Conservation (phyloP, 2,888 invertebrate species). For the Euplagia quadripunctaria region DNA sequence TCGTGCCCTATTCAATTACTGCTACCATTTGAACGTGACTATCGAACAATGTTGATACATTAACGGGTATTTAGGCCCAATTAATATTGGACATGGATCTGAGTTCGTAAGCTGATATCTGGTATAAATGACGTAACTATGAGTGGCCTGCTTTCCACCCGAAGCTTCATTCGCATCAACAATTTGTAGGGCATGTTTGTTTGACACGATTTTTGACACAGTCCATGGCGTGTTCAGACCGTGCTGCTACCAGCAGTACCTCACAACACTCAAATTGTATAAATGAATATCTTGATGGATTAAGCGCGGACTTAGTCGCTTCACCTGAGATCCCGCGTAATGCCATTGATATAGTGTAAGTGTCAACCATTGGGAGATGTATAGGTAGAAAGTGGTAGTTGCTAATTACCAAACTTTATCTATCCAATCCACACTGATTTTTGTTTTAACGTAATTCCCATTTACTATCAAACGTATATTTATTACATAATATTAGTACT, state of each 20-base stretch:
- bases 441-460: not conserved
- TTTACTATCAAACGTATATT: not conserved
- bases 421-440: not conserved
- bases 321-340: not conserved
- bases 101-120: slow-evolving; percentile 5
- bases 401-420: not conserved
- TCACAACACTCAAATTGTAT: no score
- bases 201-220: not conserved
- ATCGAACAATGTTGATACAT: slow-evolving; percentile 38
- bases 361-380: not conserved
- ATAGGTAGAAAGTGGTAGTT: not conserved
- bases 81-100: slow-evolving; percentile 19
- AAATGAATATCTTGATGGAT: no score
- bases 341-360: not conserved
- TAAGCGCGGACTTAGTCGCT: no score
- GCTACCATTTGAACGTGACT: slow-evolving; percentile 24
- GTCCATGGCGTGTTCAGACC: not conserved
- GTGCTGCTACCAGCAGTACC: not conserved
- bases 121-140: not conserved
- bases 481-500: no score
- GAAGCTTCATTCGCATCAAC: not conserved
- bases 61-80: slow-evolving; percentile 28
- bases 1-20: slow-evolving; percentile 34
- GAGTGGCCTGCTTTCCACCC: not conserved
- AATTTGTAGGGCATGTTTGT: not conserved